Percentiles rank a stretch among this genome's conserved stretches.
These are phyloP conservation scores for Calidris pygmaea DNA, from an alignment of 2,113 vertebrate genomes.

Conservation along the genomic window DNA sequence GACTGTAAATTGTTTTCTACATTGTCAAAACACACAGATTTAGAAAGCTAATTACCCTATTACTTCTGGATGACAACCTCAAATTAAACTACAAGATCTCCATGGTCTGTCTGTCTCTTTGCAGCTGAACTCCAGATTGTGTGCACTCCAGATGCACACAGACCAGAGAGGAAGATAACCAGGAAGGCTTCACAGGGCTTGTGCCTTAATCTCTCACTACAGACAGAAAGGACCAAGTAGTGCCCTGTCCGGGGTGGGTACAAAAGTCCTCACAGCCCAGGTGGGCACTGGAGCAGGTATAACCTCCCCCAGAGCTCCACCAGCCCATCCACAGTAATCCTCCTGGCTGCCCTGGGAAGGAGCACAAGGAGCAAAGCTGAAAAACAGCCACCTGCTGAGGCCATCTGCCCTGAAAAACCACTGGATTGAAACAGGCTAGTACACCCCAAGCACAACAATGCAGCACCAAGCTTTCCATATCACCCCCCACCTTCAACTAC, in stretches of 20 bases:
- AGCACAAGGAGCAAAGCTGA: not conserved
- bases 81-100: not conserved
- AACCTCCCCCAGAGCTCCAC: fast-evolving
- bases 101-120: not conserved
- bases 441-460: fast-evolving
- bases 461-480: not conserved
- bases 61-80: not conserved
- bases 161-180: not conserved
- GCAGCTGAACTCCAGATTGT: not conserved
- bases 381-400: not conserved
- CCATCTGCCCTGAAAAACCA: not conserved
- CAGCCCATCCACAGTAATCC: not conserved
- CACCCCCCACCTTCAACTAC: not conserved
- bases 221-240: no score
- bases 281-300: not conserved
- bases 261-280: not conserved
- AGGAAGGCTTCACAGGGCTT: not conserved
- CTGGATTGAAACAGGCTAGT: not conserved
- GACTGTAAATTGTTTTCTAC: not conserved
- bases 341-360: not conserved
- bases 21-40: not conserved
- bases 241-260: fast-evolving
- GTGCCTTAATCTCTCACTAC: not conserved
- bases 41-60: not conserved
- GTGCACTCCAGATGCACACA: not conserved